Base-by-base conservation (phyloP, 2,113 vertebrate genomes). In the Alouatta palliata region DNA sequence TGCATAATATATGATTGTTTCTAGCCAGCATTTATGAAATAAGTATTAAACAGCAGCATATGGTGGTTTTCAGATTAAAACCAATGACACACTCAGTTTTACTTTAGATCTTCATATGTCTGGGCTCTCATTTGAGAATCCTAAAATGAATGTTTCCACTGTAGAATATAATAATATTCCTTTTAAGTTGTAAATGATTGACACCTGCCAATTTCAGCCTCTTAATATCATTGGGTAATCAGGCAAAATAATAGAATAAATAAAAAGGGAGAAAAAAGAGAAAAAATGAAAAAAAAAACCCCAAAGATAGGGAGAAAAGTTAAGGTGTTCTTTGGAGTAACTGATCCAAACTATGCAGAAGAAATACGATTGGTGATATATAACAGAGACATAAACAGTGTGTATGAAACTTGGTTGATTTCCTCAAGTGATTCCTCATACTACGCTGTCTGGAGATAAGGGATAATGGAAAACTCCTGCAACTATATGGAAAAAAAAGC, bases 161-260 rank as follows among this genome's bases (percentile, higher is more conserved):
- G 12, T 82, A 37, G 43, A 90, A 77, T 89, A 84, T 71, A 73
- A 56, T 73, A n/a, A 56, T 66, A 56, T 64, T 89, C 88, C 8
- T 90, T 16, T 95, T 90, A 81, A 80, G 58, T 64, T 87, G 56
- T 94, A 86, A 83, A 64, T 93, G 71, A 83, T 47, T 71, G 13
- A 56, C 61, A 95, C 0, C 21, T 76, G 54, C 5, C 10, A 86
- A 49, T 88, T 37, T 91, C 11, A 93, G 56, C 32, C 20, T 94
- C 30, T 95, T 93, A 79, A 90, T 87, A 40, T 37, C 45, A 84
- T 83, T 95, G 37, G 0, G 8, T 45, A 56, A 91, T 47, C 10
- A 92, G 79, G 9, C 71, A 45, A 47, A 37, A 68, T 76, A 43
- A 84, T 56, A 40, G 9, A 87, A 35, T 43, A 45, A 30, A 16